Conservation (phyloP, 2,888 invertebrate species). For the Digitonthophagus gazella region DNA sequence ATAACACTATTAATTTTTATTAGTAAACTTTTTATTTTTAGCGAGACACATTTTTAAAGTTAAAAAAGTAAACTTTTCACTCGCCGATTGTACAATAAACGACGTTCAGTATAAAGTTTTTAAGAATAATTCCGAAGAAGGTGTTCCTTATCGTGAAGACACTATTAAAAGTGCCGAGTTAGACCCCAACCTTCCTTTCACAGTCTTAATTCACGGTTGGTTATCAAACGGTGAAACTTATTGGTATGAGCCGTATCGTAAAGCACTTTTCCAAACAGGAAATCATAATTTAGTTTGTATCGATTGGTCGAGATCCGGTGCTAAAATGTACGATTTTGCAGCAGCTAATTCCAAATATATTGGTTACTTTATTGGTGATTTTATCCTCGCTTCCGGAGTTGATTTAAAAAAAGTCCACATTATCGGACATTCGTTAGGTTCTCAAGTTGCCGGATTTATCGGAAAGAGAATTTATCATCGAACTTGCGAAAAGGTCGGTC, state of each 20-base stretch:
- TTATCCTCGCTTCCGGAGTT: constrained; percentile 43
- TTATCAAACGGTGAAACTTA: constrained; percentile 49
- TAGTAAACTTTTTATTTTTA: not conserved
- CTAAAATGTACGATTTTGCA: constrained; percentile 42
- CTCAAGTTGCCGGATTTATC: constrained; percentile 46
- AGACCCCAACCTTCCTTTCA: constrained; percentile 41
- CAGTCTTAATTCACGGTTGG: constrained; percentile 55
- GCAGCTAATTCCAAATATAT: constrained; percentile 51
- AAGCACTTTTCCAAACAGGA: constrained; percentile 46
- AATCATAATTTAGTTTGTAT: constrained; percentile 52
- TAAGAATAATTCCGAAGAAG: constrained; percentile 28
- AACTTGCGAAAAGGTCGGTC: constrained; percentile 44
- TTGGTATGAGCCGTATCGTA: constrained; percentile 47
- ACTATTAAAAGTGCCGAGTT: constrained; percentile 24
- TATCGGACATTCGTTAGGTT: constrained; percentile 50
- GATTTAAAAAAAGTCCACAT: constrained; percentile 48
- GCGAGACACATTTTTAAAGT: constrained; percentile 20
- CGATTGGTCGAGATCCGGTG: constrained; percentile 47
- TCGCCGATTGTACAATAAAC: constrained; percentile 33
- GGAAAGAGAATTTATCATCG: constrained; percentile 36
- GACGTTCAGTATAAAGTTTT: constrained; percentile 38
- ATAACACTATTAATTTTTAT: not conserved
- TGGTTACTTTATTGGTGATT: constrained; percentile 49
- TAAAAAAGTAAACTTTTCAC: constrained; percentile 37
- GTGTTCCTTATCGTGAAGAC: constrained; percentile 33